These are phyloP conservation scores for Heliocidaris erythrogramma DNA, from an alignment of 35 echinoderm and acorn worm species.

Conservation along the genomic window DNA sequence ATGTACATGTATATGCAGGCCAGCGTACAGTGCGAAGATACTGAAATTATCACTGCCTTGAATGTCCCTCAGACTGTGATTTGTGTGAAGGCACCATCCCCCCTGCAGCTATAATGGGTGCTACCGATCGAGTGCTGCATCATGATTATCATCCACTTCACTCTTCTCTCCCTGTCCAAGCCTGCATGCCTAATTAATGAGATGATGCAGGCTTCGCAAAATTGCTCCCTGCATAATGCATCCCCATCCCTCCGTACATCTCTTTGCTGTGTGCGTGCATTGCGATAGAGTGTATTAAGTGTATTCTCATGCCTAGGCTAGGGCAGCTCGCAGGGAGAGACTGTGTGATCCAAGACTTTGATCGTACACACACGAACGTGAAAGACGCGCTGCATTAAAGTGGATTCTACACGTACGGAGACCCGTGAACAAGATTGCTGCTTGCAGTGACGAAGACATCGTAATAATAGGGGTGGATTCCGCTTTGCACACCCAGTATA, in stretches of 20 bases:
- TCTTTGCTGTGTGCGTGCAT: not conserved
- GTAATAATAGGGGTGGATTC: too few relatives aligned
- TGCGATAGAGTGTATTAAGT: not conserved
- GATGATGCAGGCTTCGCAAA: not conserved
- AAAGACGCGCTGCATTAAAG: not conserved
- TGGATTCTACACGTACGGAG: too few relatives aligned
- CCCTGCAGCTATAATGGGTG: constrained; percentile 1
- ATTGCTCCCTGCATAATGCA: not conserved
- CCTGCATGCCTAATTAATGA: constrained; percentile 41
- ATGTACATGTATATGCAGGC: not conserved
- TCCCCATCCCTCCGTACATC: not conserved
- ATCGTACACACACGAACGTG: not conserved
- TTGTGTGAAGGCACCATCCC: not conserved
- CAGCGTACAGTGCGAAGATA: not conserved
- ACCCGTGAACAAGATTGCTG: too few relatives aligned
- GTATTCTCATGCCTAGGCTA: not conserved
- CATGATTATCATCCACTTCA: constrained; percentile 20
- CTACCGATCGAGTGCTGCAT: not conserved
- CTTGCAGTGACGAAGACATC: too few relatives aligned
- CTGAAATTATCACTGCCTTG: not conserved
- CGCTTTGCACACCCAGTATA: too few relatives aligned
- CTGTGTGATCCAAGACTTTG: not conserved
- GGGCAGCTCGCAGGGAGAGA: not conserved
- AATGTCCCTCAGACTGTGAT: not conserved
- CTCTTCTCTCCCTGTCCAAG: not conserved